phyloP scores from a whole-genome alignment of 2,113 vertebrate species.

The Thryonomys swinderianus region DNA sequence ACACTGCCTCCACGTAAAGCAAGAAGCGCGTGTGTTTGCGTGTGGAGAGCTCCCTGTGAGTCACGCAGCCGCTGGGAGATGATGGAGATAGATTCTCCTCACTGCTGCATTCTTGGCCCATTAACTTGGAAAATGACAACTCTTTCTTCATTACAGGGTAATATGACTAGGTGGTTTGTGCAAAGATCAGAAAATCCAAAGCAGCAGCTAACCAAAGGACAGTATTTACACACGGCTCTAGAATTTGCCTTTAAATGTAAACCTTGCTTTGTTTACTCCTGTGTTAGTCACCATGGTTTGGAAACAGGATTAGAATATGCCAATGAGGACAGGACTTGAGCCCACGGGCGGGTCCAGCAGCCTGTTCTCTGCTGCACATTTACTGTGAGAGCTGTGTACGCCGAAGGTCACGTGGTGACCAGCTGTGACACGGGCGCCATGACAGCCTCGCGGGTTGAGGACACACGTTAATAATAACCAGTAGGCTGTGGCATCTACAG shows the following conservation, averaged over 20 bases:
- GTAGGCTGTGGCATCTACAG: not conserved
- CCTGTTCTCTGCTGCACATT: not conserved
- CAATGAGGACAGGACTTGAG: not conserved
- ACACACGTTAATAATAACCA: not conserved
- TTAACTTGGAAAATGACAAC: not conserved
- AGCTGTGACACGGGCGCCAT: not conserved
- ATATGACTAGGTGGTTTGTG: not conserved
- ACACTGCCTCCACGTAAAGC: not conserved
- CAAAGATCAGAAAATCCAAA: not conserved
- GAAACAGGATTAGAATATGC: not conserved
- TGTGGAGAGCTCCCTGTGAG: not conserved
- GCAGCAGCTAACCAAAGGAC: not conserved
- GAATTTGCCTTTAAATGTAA: conserved; percentile 17
- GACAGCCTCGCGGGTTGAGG: not conserved
- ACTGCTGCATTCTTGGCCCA: not conserved
- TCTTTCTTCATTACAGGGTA: not conserved
- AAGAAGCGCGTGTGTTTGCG: not conserved
- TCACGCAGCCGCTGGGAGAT: not conserved
- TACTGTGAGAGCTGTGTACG: not conserved
- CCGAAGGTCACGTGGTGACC: fast-evolving
- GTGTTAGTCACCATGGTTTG: not conserved
- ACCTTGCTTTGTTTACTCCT: not conserved
- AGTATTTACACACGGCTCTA: not conserved
- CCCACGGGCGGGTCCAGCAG: not conserved
- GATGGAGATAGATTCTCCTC: not conserved